Evolutionary conservation across 2,113 vertebrate species (phyloP).

Genomic region (Euleptes europaea): DNA sequence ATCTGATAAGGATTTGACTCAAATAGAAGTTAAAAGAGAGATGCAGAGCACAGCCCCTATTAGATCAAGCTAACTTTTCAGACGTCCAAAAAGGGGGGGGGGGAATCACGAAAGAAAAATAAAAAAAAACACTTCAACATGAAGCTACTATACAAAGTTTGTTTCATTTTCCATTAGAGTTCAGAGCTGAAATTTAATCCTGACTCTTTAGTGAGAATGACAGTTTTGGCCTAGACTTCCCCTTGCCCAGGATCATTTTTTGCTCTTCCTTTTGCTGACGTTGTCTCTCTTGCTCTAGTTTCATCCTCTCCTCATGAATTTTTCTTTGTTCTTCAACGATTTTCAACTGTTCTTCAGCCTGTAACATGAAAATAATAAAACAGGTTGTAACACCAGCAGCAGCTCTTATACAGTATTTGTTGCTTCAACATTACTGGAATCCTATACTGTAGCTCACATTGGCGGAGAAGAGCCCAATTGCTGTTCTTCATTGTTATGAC

Average conservation of each 20-base stretch:
- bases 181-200: slow-evolving; percentile 85
- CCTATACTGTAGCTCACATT: background rate
- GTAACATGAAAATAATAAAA: slow-evolving; percentile 53
- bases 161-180: slow-evolving; percentile 72
- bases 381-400: slow-evolving; percentile 4
- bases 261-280: slow-evolving; percentile 99
- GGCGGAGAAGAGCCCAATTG: background rate
- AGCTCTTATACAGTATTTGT: background rate
- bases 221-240: slow-evolving; percentile 97
- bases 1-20: slow-evolving; percentile 80
- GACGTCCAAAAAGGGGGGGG: slow-evolving; percentile 72
- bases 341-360: slow-evolving; percentile 99
- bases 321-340: slow-evolving; percentile 99
- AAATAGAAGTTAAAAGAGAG: slow-evolving; percentile 61
- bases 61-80: slow-evolving; percentile 84
- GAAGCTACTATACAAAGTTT: slow-evolving; percentile 90
- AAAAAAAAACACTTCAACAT: slow-evolving; percentile 88
- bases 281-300: slow-evolving; percentile 99
- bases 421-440: background rate
- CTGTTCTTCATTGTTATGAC: background rate
- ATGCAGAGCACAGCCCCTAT: slow-evolving; percentile 86
- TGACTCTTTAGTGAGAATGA: slow-evolving; percentile 96
- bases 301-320: slow-evolving; percentile 99
- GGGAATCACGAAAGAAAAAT: slow-evolving; percentile 38
- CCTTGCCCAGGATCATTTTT: slow-evolving; percentile 99